These are phyloP conservation scores for Nesidiocoris tenuis DNA, from an alignment of 2,888 invertebrate genomes.

Conservation along the genomic window DNA sequence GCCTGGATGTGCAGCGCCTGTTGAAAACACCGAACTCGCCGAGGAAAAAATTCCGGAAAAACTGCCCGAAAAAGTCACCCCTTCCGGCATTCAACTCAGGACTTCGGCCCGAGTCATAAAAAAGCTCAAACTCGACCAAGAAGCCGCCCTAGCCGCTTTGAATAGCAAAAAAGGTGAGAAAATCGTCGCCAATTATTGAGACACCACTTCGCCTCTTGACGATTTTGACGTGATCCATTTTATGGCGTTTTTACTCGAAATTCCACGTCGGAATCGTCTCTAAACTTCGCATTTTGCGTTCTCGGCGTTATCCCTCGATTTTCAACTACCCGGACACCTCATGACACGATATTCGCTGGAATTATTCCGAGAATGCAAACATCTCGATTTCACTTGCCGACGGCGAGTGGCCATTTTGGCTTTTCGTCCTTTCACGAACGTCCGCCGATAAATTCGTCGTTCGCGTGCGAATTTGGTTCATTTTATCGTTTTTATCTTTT, in stretches of 20 bases:
- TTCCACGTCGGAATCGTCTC: not conserved
- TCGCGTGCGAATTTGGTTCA: too few relatives aligned
- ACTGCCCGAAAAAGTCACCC: conserved; percentile 29
- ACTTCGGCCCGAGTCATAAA: conserved; percentile 78
- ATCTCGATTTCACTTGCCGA: not conserved
- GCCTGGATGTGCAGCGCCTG: not conserved
- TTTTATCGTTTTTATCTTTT: too few relatives aligned
- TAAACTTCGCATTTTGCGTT: not conserved
- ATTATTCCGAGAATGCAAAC: not conserved
- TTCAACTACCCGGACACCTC: not conserved
- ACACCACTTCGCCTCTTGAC: too few relatives aligned
- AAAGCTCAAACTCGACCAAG: conserved; percentile 67
- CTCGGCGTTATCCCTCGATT: not conserved
- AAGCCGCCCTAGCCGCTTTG: conserved; percentile 49
- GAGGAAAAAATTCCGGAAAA: not conserved
- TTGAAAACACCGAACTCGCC: not conserved
- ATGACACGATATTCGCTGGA: not conserved
- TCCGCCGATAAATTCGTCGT: too few relatives aligned
- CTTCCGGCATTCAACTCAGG: conserved; percentile 56
- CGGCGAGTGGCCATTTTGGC: conserved; percentile 25
- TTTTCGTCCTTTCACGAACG: too few relatives aligned
- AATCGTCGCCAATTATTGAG: too few relatives aligned
- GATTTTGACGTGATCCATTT: too few relatives aligned
- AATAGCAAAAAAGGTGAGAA: conserved; percentile 54
- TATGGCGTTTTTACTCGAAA: not conserved